Percentiles rank a stretch among this genome's conserved stretches.
Evolutionary conservation across 2,797 vertebrate genomes (phyloP).

Genomic region (Micrastur ruficollis): DNA sequence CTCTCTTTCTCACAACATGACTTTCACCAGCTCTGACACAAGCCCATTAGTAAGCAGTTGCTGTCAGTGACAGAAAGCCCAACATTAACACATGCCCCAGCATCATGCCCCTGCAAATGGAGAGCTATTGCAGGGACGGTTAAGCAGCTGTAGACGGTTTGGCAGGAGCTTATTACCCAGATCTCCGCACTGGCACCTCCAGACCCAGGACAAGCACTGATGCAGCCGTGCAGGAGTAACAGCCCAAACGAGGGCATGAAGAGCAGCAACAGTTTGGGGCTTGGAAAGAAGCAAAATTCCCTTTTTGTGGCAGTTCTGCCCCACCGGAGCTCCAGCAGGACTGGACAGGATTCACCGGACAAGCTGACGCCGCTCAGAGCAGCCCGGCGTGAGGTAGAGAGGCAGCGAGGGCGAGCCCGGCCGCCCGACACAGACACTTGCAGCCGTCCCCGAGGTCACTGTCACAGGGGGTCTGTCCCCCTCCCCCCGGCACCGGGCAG

Average conservation of each 20-base stretch:
- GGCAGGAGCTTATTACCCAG: not conserved
- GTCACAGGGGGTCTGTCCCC: not conserved
- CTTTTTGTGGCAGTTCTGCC: not conserved
- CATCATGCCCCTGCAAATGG: fast-evolving
- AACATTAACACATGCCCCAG: not conserved
- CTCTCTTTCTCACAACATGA: not conserved
- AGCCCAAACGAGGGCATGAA: not conserved
- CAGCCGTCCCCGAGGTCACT: not conserved
- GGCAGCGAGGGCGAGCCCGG: fast-evolving
- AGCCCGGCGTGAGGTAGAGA: fast-evolving
- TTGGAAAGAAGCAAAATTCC: not conserved
- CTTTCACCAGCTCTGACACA: not conserved
- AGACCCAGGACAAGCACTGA: not conserved
- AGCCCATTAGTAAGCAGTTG: not conserved
- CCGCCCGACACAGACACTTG: fast-evolving
- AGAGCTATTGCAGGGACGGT: not conserved
- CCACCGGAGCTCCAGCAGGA: not conserved
- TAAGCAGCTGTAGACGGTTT: fast-evolving
- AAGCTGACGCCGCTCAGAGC: not conserved
- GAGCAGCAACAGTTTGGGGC: not conserved
- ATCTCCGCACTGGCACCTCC: not conserved
- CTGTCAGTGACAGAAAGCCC: not conserved
- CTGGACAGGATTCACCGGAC: no score
- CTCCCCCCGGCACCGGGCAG: not conserved
- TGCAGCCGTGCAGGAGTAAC: fast-evolving